Base-by-base conservation (phyloP, 2,888 invertebrate genomes). In the Acleris cristana region DNA sequence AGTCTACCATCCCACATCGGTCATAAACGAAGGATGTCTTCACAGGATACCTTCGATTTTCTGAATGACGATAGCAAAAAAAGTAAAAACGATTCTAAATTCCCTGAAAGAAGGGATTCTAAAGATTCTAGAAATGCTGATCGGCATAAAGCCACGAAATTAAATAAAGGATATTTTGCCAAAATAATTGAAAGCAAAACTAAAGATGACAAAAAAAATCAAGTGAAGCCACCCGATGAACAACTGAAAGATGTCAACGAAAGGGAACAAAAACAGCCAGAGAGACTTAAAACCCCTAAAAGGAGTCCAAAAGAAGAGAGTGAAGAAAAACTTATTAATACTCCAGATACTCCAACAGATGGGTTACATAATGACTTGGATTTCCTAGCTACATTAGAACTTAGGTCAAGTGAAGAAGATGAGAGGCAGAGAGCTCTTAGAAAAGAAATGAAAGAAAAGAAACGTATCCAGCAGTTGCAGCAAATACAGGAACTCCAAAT, bases 21-120 rank as follows among this genome's bases (percentile, higher is more conserved):
- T 0, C 90, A 94, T 65, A 97, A 97, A 85, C 93, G 97, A 60
- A 94, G 97, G 69, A 94, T 96, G 79, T 97, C 97, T 72, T 96
- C 96, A 1, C 97, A 97, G 81, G 97, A 97, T 68, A 94, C 94
- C 77, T 75, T 92, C 60, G 94, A 94, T 73, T 88, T 88, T 62
- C 81, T 93, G 3, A 89, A 92, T 62, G 95, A 96, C 69, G 94
- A 94, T 16, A 81, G 92, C 3, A 96, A 96, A 77, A 94, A 95
- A 71, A 89, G 93, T 73, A 95, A 95, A 84, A 90, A 93, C 65
- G 94, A 90, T 48, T 80, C 86, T 14, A 95, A 94, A 79, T 75
- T 89, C 57, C 80, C 87, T 3, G 95, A 95, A 80, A 89, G 96
- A 69, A 90, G 96, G 65, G 96, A 96, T 79, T 96, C 96, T 53